Percentiles rank a stretch among this genome's conserved stretches.
phyloP scores from a whole-genome alignment of 1,140 invertebrate species.

The Lycorma delicatula region DNA sequence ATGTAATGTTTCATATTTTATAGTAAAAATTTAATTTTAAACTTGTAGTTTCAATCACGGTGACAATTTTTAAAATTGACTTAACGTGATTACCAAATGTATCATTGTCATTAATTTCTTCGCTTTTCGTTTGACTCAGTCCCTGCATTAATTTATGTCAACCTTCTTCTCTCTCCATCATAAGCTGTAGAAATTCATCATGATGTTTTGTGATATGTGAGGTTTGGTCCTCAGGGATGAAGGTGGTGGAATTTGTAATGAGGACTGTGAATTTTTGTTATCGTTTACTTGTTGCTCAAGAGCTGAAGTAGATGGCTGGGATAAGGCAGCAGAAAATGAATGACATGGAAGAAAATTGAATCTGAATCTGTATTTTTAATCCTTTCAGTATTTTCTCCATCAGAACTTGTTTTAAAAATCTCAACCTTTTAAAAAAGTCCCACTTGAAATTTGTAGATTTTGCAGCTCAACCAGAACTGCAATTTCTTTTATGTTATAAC shows the following conservation, averaged over 20 bases:
- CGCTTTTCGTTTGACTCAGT: too few species aligned
- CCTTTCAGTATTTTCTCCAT: not conserved
- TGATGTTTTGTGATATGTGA: not conserved
- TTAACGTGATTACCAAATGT: too few species aligned
- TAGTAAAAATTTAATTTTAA: too few species aligned
- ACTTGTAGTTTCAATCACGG: too few species aligned
- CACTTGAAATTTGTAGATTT: not conserved
- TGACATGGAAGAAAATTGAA: not conserved
- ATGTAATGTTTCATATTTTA: too few species aligned
- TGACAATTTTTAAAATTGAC: too few species aligned
- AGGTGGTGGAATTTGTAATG: not conserved
- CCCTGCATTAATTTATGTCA: not conserved
- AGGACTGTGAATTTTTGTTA: not conserved
- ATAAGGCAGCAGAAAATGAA: not conserved
- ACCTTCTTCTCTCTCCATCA: not conserved
- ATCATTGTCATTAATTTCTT: too few species aligned
- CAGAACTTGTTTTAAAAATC: not conserved
- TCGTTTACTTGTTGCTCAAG: too few species aligned
- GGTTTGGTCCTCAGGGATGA: not conserved
- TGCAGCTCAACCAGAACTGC: not conserved
- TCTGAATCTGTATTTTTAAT: not conserved
- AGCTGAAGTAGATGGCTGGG: too few species aligned
- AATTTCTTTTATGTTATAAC: conserved; percentile 4
- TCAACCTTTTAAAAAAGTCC: not conserved
- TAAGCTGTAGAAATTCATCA: not conserved